Conservation (phyloP, 2,888 invertebrate genomes). For the Oegoconia quadripuncta region DNA sequence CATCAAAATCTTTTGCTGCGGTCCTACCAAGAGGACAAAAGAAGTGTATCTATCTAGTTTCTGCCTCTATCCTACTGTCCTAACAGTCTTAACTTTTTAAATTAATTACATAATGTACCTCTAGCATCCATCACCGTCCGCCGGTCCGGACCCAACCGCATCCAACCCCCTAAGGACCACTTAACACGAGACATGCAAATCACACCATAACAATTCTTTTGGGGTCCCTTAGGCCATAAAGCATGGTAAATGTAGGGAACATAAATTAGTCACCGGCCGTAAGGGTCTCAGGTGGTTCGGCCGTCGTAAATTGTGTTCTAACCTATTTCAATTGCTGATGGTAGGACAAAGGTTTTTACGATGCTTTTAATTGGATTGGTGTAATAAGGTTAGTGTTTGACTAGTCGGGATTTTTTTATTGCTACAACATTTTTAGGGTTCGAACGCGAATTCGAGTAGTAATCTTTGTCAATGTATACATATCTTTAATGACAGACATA, state of each 20-base stretch:
- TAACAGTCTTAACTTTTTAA: background rate
- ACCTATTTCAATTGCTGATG: conserved; percentile 28
- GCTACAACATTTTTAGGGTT: no score
- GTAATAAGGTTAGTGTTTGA: no score
- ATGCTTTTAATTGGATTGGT: conserved; percentile 7
- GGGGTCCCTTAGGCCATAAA: conserved; percentile 33
- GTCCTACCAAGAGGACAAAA: no score
- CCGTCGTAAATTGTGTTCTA: conserved; percentile 49
- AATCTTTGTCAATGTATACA: no score
- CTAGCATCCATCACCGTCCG: conserved; percentile 4
- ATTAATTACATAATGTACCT: background rate
- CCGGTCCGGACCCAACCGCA: conserved; percentile 9
- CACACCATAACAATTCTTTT: conserved; percentile 61
- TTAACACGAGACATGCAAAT: conserved; percentile 64
- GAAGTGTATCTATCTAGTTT: no score
- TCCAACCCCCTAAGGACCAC: conserved; percentile 34
- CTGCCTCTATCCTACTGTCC: background rate
- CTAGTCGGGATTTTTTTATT: no score
- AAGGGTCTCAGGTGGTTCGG: conserved; percentile 44
- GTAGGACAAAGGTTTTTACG: conserved; percentile 8
- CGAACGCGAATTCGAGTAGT: no score
- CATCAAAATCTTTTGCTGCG: no score
- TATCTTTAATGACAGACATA: no score
- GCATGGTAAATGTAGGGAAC: conserved; percentile 58
- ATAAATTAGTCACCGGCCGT: conserved; percentile 55